Evolutionary conservation across 2,797 vertebrate genomes (phyloP).

Genomic region (Otolemur crassicaudatus): DNA sequence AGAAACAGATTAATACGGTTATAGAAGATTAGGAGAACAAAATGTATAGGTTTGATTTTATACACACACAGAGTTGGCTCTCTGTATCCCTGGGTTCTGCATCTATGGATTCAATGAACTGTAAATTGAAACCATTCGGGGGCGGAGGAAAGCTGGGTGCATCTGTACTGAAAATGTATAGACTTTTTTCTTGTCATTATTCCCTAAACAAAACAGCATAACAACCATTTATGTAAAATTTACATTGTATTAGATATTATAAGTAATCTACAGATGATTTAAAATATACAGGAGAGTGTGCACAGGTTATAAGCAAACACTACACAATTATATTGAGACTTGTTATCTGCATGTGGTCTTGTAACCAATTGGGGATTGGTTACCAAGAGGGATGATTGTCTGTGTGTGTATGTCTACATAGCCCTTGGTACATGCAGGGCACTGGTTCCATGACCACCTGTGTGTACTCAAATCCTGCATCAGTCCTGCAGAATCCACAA

Average conservation of each 20-base stretch:
- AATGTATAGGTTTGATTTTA: background rate
- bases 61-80: background rate
- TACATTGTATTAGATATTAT: background rate
- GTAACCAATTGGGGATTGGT: background rate
- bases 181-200: background rate
- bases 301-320: background rate
- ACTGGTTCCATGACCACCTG: background rate
- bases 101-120: background rate
- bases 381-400: no score
- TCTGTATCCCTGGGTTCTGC: background rate
- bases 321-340: background rate
- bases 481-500: background rate
- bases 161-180: background rate
- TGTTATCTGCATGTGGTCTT: background rate
- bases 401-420: background rate
- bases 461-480: background rate
- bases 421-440: background rate
- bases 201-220: background rate
- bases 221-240: background rate
- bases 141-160: background rate
- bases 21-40: background rate
- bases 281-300: background rate
- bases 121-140: background rate
- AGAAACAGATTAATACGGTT: background rate
- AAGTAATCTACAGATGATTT: background rate